phyloP scores from a whole-genome alignment of 2,888 invertebrate genomes.

The Seira sanloemensis region DNA sequence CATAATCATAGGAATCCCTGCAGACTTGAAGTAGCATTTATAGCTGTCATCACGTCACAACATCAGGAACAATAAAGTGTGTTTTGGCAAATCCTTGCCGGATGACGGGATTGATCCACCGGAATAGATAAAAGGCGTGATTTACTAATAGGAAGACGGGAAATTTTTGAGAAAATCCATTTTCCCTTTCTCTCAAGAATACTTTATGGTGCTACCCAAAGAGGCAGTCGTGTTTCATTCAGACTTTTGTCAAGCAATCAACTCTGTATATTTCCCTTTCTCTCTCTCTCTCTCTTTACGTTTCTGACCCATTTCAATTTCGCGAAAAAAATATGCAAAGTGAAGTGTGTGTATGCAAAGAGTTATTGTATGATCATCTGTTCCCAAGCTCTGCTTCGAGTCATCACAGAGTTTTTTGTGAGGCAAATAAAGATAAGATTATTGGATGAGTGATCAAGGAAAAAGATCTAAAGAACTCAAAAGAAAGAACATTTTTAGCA shows the following conservation, averaged over 20 bases:
- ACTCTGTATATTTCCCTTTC: no score
- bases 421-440: not conserved
- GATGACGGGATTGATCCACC: not conserved
- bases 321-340: not conserved
- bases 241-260: no score
- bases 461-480: slow-evolving; percentile 2
- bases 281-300: not conserved
- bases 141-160: no score
- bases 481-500: not conserved
- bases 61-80: not conserved
- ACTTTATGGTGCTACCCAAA: no score
- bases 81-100: not conserved
- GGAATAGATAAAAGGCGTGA: no score
- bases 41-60: not conserved
- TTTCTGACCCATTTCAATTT: slow-evolving; percentile 7
- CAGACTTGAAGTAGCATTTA: not conserved
- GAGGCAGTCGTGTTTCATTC: no score
- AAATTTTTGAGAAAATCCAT: no score
- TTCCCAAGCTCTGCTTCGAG: not conserved
- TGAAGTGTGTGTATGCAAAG: not conserved
- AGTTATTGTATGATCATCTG: slow-evolving; percentile 20
- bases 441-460: not conserved
- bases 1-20: not conserved
- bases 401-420: slow-evolving; percentile 4
- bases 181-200: no score